Evolutionary conservation across 2,888 invertebrate genomes (phyloP).

Genomic region (Meghimatium bilineatum): DNA sequence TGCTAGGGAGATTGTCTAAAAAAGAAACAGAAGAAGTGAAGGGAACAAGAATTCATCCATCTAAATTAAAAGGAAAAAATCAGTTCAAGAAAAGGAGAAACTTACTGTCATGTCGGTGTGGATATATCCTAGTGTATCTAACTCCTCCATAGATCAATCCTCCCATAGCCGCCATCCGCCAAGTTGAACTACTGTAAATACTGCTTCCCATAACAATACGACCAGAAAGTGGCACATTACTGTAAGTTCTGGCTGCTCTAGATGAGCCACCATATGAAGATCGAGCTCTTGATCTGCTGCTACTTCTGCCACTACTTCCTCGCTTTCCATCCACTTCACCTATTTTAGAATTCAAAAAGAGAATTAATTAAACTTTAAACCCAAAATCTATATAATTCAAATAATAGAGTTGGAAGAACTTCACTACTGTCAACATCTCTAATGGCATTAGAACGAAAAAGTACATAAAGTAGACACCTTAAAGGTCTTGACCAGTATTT

Average conservation of each 20-base stretch:
- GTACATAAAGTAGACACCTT: too few relatives aligned
- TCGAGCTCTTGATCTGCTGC: background rate
- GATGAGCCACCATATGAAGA: background rate
- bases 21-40: background rate
- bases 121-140: conserved; percentile 21
- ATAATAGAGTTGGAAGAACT: too few relatives aligned
- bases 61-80: too few relatives aligned
- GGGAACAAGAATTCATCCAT: background rate
- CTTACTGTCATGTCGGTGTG: conserved; percentile 28
- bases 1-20: too few relatives aligned
- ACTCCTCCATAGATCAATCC: conserved; percentile 43
- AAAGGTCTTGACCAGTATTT: too few relatives aligned
- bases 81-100: background rate
- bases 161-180: conserved; percentile 3
- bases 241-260: background rate
- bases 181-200: conserved; percentile 20
- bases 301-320: conserved; percentile 9
- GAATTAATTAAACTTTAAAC: background rate
- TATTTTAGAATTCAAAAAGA: background rate
- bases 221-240: conserved; percentile 23
- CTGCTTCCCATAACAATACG: conserved; percentile 39
- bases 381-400: background rate
- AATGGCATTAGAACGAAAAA: too few relatives aligned
- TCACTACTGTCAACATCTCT: too few relatives aligned
- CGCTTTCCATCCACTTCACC: conserved; percentile 2